Conservation (phyloP, 2,888 invertebrate species). For the Lepidonotus clava region DNA sequence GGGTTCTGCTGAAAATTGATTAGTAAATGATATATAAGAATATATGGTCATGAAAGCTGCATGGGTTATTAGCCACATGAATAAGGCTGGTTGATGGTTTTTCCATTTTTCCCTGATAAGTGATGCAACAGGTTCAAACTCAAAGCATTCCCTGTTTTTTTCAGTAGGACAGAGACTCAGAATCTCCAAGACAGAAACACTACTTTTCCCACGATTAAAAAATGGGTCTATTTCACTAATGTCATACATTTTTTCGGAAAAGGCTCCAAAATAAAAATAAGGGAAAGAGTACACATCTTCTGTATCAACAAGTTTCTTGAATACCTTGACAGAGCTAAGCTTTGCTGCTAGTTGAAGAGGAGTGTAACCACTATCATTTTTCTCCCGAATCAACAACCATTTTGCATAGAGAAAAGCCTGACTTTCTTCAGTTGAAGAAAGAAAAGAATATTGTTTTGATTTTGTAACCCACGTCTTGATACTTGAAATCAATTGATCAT, state of each 20-base stretch:
- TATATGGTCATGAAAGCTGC: neutral
- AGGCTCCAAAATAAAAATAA: conserved; percentile 6
- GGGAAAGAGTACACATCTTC: neutral
- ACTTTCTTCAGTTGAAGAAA: neutral
- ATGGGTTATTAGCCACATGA: neutral
- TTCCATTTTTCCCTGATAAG: neutral
- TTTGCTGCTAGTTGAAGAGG: conserved; percentile 19
- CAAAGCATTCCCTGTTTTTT: neutral
- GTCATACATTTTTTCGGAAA: conserved; percentile 5
- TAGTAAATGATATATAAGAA: neutral
- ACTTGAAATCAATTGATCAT: neutral
- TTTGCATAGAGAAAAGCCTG: neutral
- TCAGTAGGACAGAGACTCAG: neutral
- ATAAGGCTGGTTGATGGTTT: neutral
- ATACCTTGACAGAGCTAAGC: neutral
- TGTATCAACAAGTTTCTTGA: conserved; percentile 12
- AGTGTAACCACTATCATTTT: neutral
- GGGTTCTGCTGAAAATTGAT: neutral
- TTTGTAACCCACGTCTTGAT: neutral
- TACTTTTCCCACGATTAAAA: neutral
- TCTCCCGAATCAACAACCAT: neutral
- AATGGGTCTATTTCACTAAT: conserved; percentile 4
- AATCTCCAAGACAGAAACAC: neutral
- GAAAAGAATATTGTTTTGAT: conserved; percentile 7
- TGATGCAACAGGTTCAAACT: neutral